These are phyloP conservation scores for Falco cherrug DNA, from an alignment of 2,797 vertebrate species.

Conservation along the genomic window DNA sequence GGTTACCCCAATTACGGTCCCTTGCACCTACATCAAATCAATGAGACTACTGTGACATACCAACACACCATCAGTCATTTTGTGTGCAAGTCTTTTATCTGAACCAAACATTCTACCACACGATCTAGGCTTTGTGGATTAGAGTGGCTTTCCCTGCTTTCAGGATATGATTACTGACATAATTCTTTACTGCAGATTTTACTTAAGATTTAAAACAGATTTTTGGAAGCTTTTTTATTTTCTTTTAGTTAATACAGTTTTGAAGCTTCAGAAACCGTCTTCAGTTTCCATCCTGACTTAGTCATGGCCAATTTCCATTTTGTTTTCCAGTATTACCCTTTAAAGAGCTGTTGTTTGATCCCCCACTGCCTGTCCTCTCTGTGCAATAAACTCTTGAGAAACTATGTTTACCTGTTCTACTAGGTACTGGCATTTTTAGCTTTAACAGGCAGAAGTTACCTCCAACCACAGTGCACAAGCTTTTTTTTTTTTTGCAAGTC, in stretches of 20 bases:
- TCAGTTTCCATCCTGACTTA: neutral
- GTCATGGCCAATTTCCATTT: neutral
- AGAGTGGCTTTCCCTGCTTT: neutral
- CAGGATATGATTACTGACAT: neutral
- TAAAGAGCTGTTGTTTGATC: neutral
- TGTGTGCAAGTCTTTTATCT: neutral
- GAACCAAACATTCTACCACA: neutral
- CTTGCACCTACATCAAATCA: neutral
- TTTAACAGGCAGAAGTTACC: neutral
- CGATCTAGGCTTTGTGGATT: neutral
- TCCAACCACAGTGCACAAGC: neutral
- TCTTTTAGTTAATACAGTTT: neutral
- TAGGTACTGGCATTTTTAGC: neutral
- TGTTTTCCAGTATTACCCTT: neutral
- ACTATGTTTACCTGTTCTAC: neutral
- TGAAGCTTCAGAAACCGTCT: neutral
- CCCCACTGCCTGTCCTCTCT: neutral
- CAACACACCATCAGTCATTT: neutral
- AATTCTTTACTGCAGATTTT: neutral
- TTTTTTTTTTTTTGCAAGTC: neutral
- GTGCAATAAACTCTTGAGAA: neutral
- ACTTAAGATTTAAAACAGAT: neutral
- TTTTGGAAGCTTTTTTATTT: neutral
- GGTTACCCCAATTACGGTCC: neutral
- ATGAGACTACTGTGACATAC: neutral